Evolutionary conservation across 2,113 vertebrate genomes (phyloP).

Genomic region (Burhinus bistriatus): DNA sequence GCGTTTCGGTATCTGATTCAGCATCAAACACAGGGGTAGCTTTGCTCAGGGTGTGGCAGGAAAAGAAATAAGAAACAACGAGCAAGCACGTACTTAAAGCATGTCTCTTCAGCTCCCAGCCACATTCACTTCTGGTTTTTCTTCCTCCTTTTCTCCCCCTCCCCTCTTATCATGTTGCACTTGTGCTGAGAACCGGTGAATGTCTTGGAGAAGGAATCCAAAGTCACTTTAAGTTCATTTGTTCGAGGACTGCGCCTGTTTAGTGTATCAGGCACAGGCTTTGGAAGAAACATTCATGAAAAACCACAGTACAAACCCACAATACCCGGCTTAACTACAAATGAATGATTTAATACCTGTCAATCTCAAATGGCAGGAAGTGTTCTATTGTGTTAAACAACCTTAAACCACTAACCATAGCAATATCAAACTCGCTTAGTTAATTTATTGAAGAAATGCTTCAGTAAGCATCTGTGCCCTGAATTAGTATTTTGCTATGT

Average conservation of each 20-base stretch:
- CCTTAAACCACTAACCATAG: not conserved
- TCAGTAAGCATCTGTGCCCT: not conserved
- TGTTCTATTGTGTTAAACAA: not conserved
- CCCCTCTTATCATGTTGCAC: not conserved
- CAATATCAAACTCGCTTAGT: not conserved
- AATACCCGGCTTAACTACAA: not conserved
- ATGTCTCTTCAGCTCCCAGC: not conserved
- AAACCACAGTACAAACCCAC: not conserved
- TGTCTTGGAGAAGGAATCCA: not conserved
- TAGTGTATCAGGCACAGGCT: not conserved
- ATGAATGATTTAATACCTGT: not conserved
- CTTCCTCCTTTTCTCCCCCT: not conserved
- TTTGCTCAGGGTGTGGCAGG: constrained; percentile 31
- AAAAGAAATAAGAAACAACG: not conserved
- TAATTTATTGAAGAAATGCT: not conserved
- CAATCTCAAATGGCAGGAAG: not conserved
- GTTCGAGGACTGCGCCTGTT: not conserved
- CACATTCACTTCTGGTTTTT: not conserved
- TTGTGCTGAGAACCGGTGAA: not conserved
- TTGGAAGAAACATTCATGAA: not conserved
- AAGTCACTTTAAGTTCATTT: not conserved
- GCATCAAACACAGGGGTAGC: not conserved
- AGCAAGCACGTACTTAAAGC: not conserved
- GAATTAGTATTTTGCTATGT: not conserved
- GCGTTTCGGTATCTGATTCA: not conserved